phyloP scores from a whole-genome alignment of 2,113 vertebrate species.

The Phocoena sinus region DNA sequence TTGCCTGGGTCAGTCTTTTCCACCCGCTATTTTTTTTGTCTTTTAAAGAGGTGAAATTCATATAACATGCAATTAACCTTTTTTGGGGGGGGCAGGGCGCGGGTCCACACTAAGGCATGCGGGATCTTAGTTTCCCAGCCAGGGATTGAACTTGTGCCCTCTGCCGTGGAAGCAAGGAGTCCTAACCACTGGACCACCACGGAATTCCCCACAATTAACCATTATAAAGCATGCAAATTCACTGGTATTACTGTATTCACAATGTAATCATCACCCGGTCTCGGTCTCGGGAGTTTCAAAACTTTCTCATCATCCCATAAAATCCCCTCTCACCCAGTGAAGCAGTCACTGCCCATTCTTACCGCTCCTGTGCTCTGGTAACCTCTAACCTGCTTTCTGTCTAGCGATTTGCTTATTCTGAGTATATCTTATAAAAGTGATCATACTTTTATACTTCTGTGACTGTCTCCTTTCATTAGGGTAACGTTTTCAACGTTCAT shows the following conservation, averaged over 20 bases:
- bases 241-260: fast-evolving
- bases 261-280: not conserved
- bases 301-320: not conserved
- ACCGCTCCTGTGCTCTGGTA: fast-evolving
- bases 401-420: not conserved
- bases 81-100: no score
- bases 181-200: no score
- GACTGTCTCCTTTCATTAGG: not conserved
- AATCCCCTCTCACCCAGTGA: no score
- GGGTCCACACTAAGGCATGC: no score
- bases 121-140: no score
- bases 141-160: no score
- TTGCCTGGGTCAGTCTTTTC: not conserved
- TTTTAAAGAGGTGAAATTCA: not conserved
- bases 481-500: fast-evolving
- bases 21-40: not conserved
- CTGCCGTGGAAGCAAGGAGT: no score
- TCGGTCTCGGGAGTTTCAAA: not conserved
- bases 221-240: not conserved
- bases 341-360: not conserved
- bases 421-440: not conserved
- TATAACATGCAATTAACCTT: no score
- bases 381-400: not conserved
- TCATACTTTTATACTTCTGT: not conserved
- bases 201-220: not conserved